Conservation (phyloP, 2,113 vertebrate species). For the Sorex araneus region DNA sequence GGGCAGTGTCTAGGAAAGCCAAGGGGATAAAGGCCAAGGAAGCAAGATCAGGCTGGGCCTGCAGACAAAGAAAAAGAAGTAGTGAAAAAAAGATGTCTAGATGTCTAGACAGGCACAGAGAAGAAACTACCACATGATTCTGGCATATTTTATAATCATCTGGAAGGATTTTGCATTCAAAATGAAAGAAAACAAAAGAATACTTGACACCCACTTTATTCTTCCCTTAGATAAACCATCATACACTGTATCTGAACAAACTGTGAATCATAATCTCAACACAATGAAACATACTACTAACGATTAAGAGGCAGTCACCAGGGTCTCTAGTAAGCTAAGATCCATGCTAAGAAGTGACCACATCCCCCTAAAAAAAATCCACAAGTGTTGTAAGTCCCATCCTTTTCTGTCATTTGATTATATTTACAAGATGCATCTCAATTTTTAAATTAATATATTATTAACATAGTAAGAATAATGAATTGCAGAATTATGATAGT, state of each 20-base stretch:
- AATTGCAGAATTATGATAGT: constrained; percentile 26
- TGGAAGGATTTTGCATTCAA: constrained; percentile 37
- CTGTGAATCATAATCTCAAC: constrained; percentile 45
- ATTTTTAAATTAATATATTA: constrained; percentile 22
- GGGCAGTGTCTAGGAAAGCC: constrained; percentile 94
- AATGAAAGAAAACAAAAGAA: constrained; percentile 66
- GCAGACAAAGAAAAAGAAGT: constrained; percentile 90
- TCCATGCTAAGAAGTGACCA: constrained; percentile 37
- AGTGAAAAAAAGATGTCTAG: constrained; percentile 84
- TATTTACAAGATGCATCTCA: not conserved
- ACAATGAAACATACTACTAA: constrained; percentile 45
- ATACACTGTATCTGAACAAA: constrained; percentile 27
- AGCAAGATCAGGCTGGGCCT: constrained; percentile 94
- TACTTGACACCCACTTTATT: constrained; percentile 7
- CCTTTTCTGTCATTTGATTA: not conserved
- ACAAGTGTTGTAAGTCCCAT: not conserved
- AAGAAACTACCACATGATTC: constrained; percentile 72
- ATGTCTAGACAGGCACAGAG: constrained; percentile 77
- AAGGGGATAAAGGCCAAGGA: constrained; percentile 94
- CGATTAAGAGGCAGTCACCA: not conserved
- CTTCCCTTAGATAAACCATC: constrained; percentile 39
- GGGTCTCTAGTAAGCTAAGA: constrained; percentile 7
- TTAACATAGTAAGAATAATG: constrained; percentile 54
- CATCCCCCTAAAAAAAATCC: not conserved
- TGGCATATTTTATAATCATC: constrained; percentile 67